Evolutionary conservation across 2,113 vertebrate species (phyloP).

Genomic region (Dipodomys spectabilis): DNA sequence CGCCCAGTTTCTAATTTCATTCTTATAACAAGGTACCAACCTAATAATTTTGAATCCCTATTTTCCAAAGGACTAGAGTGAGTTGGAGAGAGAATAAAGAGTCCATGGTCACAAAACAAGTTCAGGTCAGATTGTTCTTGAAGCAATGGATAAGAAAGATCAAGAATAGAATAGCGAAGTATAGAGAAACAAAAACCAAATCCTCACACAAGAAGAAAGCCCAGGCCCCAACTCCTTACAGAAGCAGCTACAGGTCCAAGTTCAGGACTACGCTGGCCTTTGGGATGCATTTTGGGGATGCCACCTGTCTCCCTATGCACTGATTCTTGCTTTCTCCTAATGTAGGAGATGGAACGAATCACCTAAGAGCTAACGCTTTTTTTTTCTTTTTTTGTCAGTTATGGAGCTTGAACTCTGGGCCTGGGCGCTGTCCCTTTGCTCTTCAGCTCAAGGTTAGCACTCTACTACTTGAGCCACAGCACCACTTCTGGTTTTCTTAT

Average conservation of each 20-base stretch:
- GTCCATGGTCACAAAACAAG: background rate
- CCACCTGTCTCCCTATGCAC: background rate
- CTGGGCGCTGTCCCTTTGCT: no score
- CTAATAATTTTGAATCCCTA: slow-evolving; percentile 51
- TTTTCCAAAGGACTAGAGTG: slow-evolving; percentile 63
- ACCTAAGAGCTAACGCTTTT: slow-evolving; percentile 8
- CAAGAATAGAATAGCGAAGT: background rate
- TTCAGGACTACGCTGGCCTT: background rate
- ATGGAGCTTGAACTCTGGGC: no score
- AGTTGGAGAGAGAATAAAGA: slow-evolving; percentile 52
- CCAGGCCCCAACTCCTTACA: background rate
- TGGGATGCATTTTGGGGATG: background rate
- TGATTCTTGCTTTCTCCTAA: slow-evolving; percentile 14
- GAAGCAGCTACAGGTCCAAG: background rate
- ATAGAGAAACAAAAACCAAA: background rate
- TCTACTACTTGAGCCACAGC: no score
- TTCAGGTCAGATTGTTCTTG: slow-evolving; percentile 34
- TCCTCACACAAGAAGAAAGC: background rate
- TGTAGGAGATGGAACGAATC: background rate
- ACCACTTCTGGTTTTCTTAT: no score
- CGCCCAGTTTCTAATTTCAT: slow-evolving; percentile 47
- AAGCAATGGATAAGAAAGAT: slow-evolving; percentile 25
- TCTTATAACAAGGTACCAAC: slow-evolving; percentile 47
- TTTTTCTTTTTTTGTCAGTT: no score
- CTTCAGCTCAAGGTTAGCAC: no score